phyloP scores from a whole-genome alignment of 30 jellyfish, hydroid and myxozoan genomes.

The Mastigias papua region DNA sequence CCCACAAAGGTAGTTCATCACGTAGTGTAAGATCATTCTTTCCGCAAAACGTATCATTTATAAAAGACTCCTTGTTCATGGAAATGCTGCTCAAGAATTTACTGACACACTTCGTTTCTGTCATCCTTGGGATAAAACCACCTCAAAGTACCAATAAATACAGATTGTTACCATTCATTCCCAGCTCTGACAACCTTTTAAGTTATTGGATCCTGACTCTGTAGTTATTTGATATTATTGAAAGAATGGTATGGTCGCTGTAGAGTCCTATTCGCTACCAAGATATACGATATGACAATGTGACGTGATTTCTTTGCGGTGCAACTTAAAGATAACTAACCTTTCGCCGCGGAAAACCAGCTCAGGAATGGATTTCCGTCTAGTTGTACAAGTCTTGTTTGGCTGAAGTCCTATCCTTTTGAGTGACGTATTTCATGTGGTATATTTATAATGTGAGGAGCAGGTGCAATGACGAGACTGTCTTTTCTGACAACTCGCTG shows the following conservation, averaged over 20 bases:
- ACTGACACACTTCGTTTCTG: constrained; percentile 33
- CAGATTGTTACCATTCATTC: background rate
- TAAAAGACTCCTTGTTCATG: constrained; percentile 34
- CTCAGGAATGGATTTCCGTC: background rate
- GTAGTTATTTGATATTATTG: background rate
- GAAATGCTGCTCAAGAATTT: constrained; percentile 64
- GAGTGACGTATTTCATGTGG: background rate
- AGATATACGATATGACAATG: background rate
- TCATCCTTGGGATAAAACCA: background rate
- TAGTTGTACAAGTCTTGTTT: background rate
- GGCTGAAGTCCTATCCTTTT: background rate
- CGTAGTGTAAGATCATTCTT: background rate
- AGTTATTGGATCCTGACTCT: too few relatives aligned
- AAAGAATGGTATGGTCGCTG: background rate
- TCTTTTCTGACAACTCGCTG: background rate
- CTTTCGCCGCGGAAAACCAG: background rate
- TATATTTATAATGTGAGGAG: background rate
- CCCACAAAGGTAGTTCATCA: constrained; percentile 42
- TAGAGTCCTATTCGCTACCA: background rate
- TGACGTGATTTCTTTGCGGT: background rate
- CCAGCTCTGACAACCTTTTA: too few relatives aligned
- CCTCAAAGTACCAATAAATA: background rate
- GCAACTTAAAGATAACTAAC: background rate
- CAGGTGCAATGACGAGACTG: background rate
- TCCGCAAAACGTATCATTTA: constrained; percentile 6